Conservation (phyloP, 92 coral and sea anemone genomes). For the Meandrina meandrites region DNA sequence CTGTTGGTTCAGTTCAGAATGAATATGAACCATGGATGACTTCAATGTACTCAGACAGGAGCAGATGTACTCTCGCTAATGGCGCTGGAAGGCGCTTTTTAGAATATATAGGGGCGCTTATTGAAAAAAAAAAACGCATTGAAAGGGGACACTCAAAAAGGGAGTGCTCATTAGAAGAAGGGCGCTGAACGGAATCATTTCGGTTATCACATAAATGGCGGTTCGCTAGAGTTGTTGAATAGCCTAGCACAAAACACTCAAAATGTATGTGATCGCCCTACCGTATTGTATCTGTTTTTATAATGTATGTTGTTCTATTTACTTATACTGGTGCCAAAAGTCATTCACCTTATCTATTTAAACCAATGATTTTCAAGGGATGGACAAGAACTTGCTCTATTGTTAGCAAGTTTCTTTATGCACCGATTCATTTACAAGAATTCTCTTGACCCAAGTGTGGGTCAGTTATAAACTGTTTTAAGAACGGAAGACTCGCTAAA, state of each 20-base stretch:
- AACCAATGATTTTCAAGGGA: background rate
- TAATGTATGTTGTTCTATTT: background rate
- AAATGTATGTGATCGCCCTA: background rate
- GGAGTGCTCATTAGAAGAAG: too few relatives aligned
- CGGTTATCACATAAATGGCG: too few relatives aligned
- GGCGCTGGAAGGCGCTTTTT: too few relatives aligned
- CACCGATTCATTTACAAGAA: background rate
- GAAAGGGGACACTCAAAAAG: too few relatives aligned
- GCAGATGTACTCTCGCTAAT: too few relatives aligned
- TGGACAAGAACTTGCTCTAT: background rate
- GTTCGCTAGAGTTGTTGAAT: background rate
- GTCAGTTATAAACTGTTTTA: background rate
- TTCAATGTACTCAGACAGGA: too few relatives aligned
- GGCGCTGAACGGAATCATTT: too few relatives aligned
- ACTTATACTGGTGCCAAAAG: background rate
- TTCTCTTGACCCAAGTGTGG: background rate
- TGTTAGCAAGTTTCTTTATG: background rate
- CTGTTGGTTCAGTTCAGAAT: too few relatives aligned
- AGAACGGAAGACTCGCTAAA: background rate
- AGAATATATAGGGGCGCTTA: too few relatives aligned
- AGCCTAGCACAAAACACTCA: background rate
- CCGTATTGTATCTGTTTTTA: background rate
- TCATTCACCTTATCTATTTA: background rate
- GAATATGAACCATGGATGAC: too few relatives aligned
- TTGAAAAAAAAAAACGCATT: too few relatives aligned